Evolutionary conservation across 2,113 vertebrate species (phyloP), one percentile per base, ranked within the genome.

Genomic region (Okapia johnstoni): DNA sequence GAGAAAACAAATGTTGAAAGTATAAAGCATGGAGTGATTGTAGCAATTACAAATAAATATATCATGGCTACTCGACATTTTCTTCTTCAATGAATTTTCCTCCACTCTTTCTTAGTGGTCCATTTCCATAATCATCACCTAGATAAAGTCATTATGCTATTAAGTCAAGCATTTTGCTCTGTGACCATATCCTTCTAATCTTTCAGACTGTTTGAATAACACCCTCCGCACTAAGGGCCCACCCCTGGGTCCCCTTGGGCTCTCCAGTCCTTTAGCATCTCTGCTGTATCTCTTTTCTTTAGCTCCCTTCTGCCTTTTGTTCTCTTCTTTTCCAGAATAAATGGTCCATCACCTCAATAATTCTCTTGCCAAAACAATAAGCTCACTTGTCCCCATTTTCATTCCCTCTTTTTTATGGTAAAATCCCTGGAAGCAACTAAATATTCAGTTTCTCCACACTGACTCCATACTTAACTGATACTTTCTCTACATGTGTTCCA

Each of bases 31-130:
- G 6, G 14, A 52, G 7, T 77, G 80, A 70, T 33, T n/a, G 25
- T 61, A 91, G 58, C 48, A 79, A 89, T 76, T 94, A 93, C 81
- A 97, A 89, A 93, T 84, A 57, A 92, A 77, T 70, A n/a, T 46
- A 19, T 70, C 30, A 81, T 21, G 33, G 19, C 55, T 93, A 17
- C 28, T 57, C 21, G 30, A 77, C 30, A 94, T 79, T n/a, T 21
- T 97, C 54, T 88, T 90, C 15, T 57, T 81, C 36, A 36, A 3
- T 52, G 26, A 93, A 46, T 30, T 85, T 86, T 46, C 30, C 55
- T 63, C 21, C n/a, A 25, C 25, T 58, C 55, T 57, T 23, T 36
- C 30, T 92, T 63, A 52, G 19, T 55, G 52, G 9, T 7, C 3
- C 26, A 84, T 11, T 61, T n/a, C 26, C 55, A 14, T 17, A 7